A percentile compares a stretch with the other conserved stretches of the same genome.
Conservation (phyloP, 2,113 vertebrate genomes). For the Eclectus roratus region DNA sequence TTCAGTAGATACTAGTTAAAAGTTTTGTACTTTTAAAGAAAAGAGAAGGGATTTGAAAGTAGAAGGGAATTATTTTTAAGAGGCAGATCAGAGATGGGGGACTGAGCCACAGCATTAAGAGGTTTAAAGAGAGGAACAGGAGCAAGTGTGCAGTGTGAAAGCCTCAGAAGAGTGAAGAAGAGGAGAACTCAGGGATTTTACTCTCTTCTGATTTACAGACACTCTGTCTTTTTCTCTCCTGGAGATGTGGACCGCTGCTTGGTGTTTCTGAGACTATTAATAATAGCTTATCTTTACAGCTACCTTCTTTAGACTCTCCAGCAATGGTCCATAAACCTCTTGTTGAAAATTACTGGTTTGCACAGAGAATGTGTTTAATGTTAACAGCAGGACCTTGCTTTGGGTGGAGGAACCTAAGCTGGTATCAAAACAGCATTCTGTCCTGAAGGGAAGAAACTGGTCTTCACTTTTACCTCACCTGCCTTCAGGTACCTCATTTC, state of each 20-base stretch:
- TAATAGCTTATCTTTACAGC: neutral
- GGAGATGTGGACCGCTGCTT: neutral
- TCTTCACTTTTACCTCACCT: neutral
- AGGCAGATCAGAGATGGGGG: neutral
- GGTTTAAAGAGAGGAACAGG: neutral
- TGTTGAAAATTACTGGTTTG: neutral
- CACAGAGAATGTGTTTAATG: neutral
- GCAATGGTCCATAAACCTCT: neutral
- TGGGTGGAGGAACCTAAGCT: neutral
- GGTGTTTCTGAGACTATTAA: neutral
- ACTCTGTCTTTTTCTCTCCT: neutral
- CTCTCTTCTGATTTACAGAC: neutral
- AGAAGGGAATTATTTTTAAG: neutral
- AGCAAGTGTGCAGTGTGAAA: neutral
- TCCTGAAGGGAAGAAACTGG: neutral
- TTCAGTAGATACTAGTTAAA: neutral
- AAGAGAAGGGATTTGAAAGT: neutral
- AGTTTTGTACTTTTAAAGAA: neutral
- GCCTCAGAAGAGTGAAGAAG: neutral
- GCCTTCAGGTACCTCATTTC: neutral
- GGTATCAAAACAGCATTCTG: neutral
- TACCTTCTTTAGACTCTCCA: neutral
- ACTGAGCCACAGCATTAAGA: neutral
- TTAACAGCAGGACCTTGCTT: neutral
- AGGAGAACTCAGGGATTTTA: neutral